Conservation (phyloP, 1,140 invertebrate species). For the Pseudoatta argentina region DNA sequence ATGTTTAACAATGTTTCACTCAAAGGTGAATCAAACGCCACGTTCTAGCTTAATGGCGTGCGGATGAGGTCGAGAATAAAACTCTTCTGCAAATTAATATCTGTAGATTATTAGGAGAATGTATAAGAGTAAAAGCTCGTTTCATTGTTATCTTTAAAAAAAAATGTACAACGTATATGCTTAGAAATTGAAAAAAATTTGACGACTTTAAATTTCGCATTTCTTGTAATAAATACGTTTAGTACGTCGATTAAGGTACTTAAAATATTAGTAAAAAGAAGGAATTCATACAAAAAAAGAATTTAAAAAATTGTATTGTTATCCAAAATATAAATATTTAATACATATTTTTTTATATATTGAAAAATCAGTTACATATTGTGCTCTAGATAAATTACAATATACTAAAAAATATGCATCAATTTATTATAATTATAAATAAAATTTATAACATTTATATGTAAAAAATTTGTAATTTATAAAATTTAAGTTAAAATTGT, state of each 20-base stretch:
- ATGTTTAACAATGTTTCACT: conserved; percentile 68
- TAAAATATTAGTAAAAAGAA: neutral
- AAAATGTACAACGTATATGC: neutral
- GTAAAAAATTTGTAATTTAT: no score
- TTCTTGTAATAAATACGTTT: neutral
- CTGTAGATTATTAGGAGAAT: conserved; percentile 21
- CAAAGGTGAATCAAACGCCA: conserved; percentile 67
- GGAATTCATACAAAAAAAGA: neutral
- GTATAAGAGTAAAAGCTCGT: neutral
- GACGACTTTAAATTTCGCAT: neutral
- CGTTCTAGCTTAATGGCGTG: conserved; percentile 50
- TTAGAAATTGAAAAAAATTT: neutral
- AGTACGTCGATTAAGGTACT: neutral
- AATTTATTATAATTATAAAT: no score
- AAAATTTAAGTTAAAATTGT: neutral
- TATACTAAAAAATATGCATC: neutral
- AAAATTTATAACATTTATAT: no score
- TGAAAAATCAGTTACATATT: neutral
- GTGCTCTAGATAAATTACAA: neutral
- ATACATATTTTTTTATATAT: neutral
- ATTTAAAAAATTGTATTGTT: neutral
- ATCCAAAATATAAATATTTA: neutral
- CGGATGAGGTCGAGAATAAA: conserved; percentile 43
- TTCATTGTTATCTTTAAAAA: neutral
- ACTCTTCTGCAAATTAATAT: conserved; percentile 51